phyloP scores from a whole-genome alignment of 2,797 vertebrate species.

The Myotis myotis region DNA sequence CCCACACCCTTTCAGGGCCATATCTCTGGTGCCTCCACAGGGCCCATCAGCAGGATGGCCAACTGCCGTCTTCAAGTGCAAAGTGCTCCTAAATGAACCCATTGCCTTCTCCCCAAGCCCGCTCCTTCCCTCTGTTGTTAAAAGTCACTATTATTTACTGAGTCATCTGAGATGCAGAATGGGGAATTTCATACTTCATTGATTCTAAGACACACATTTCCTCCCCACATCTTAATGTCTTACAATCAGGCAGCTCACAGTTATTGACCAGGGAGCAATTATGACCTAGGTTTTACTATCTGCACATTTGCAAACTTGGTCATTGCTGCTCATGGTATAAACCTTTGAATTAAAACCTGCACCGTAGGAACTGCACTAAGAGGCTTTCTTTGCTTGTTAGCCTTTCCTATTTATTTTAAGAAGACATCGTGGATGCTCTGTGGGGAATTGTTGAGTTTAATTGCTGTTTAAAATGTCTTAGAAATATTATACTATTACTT shows the following conservation, averaged over 20 bases:
- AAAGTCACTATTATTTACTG: not conserved
- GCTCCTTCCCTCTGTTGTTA: not conserved
- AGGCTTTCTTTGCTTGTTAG: not conserved
- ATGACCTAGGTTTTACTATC: not conserved
- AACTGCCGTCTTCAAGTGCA: not conserved
- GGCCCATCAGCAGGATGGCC: not conserved
- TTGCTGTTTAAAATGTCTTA: not conserved
- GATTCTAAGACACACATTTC: not conserved
- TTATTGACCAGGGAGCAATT: not conserved
- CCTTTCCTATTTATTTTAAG: not conserved
- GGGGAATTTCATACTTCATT: not conserved
- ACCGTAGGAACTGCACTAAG: not conserved
- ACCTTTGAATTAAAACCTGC: not conserved
- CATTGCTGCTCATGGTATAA: not conserved
- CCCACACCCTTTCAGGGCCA: not conserved
- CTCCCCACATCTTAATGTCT: not conserved
- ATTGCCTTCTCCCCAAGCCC: not conserved
- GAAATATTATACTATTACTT: not conserved
- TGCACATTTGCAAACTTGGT: not conserved
- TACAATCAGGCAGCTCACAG: not conserved
- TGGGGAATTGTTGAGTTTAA: constrained; percentile 16
- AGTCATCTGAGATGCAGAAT: not conserved
- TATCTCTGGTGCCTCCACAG: not conserved
- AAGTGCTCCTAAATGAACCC: not conserved
- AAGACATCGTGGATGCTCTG: not conserved